phyloP scores from a whole-genome alignment of 2,888 invertebrate genomes.

The Ophion obscuratus region DNA sequence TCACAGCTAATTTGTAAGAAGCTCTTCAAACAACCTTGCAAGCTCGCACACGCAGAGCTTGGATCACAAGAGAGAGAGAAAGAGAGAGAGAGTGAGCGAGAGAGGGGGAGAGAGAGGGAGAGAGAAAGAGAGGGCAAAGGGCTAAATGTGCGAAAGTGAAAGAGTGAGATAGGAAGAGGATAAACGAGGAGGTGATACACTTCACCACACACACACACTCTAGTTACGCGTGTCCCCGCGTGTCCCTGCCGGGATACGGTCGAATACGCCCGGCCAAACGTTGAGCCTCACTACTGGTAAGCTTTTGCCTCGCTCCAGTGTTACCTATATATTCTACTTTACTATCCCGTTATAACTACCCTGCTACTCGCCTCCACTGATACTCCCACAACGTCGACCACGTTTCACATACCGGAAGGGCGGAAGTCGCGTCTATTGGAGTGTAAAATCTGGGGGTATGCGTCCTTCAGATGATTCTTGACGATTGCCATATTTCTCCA shows the following conservation, averaged over 20 bases:
- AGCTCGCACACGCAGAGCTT: conserved; percentile 46
- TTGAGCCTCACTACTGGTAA: conserved; percentile 42
- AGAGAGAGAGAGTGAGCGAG: conserved; percentile 32
- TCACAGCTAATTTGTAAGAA: conserved; percentile 83
- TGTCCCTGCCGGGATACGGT: conserved; percentile 30
- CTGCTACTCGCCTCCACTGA: conserved; percentile 18
- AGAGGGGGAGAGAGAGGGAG: conserved; percentile 29
- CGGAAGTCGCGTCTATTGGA: not conserved
- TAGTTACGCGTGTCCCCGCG: conserved; percentile 31
- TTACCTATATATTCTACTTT: conserved; percentile 41
- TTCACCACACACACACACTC: not conserved
- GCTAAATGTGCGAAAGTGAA: conserved; percentile 30
- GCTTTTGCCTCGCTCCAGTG: conserved; percentile 22
- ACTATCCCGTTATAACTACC: conserved; percentile 28
- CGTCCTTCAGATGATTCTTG: not conserved
- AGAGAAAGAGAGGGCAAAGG: conserved; percentile 30
- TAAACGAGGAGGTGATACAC: conserved; percentile 44
- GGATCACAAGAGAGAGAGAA: conserved; percentile 6
- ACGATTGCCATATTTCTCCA: too few species aligned
- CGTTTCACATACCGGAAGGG: not conserved
- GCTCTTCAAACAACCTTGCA: conserved; percentile 79
- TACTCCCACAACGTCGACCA: not conserved
- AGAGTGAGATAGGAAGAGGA: conserved; percentile 25
- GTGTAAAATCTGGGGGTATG: not conserved
- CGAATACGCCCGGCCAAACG: conserved; percentile 52